Base-by-base conservation (phyloP, 2,113 vertebrate species). In the Anseranas semipalmata region DNA sequence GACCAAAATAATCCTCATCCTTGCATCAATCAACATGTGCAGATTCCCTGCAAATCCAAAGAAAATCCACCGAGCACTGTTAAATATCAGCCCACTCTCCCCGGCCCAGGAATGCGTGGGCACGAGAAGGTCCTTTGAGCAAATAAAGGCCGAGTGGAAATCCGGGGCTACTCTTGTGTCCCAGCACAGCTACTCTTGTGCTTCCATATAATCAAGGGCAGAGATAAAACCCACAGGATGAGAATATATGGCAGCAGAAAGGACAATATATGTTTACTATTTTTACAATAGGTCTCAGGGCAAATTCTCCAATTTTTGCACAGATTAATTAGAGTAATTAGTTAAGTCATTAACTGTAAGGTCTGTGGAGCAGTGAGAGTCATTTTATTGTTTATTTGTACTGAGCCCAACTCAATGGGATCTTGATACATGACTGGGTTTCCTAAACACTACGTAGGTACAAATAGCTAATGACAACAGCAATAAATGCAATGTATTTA, bases 281-380 rank as follows among this genome's bases (percentile, higher is more conserved):
- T 74, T 93, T 94, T 91, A 87, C 53, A 21, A 46, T 75, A 91
- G 85, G 90, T 90, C 85, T 92, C 60, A 84, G 30, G 73, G 90
- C 60, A 92, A 89, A 78, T 52, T 67, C 67, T 63, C 45, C 37
- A 43, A 10, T 43, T 94, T 96, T 93, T 90, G 17, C 56, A 43
- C 12, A 74, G 79, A 90, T 94, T 92, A 85, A 94, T 93, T 84
- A 75, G 14, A 60, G 66, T 12, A 87, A 96, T 96, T 88, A 94
- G 75, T 88, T 66, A 74, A 93, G 88, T 43, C 68, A 78, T 93
- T 92, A 95, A 78, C 68, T 87, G 85, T 30, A 92, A 93, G 72
- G 56, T 59, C 65, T 86, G 48, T 25, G 39, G 70, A 90, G 72
- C 59, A 67, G 21, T 0, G 10, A 67, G 10, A 60, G 88, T 66